These are phyloP conservation scores for Epistrophe grossulariae DNA, from an alignment of 2,888 invertebrate species.

Conservation along the genomic window DNA sequence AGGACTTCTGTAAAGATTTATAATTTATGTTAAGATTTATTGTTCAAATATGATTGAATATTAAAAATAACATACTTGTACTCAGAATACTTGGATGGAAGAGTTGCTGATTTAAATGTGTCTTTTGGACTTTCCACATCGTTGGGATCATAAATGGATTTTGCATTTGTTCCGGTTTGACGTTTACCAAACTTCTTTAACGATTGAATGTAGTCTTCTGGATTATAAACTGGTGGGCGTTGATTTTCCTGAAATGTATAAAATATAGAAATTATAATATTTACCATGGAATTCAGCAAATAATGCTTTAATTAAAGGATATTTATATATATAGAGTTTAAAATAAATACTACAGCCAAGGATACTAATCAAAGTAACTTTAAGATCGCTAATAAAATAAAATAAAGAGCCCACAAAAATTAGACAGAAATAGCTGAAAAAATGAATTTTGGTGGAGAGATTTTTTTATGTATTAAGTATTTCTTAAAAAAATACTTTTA, in stretches of 20 bases:
- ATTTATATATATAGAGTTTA: too few relatives aligned
- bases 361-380: too few relatives aligned
- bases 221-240: slow-evolving; percentile 94
- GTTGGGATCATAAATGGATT: slow-evolving; percentile 82
- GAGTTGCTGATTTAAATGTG: slow-evolving; percentile 81
- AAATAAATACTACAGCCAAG: too few relatives aligned
- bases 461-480: too few relatives aligned
- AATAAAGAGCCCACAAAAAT: too few relatives aligned
- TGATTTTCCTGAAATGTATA: slow-evolving; percentile 88
- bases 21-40: neutral
- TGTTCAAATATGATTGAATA: neutral
- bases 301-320: too few relatives aligned
- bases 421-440: too few relatives aligned
- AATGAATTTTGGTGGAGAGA: too few relatives aligned
- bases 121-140: slow-evolving; percentile 78
- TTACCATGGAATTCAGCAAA: neutral
- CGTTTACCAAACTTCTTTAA: slow-evolving; percentile 90
- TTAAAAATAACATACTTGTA: slow-evolving; percentile 80
- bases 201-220: slow-evolving; percentile 93
- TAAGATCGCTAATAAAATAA: too few relatives aligned
- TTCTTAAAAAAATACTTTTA: too few relatives aligned
- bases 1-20: slow-evolving; percentile 85
- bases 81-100: slow-evolving; percentile 82
- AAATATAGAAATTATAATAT: neutral
- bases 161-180: slow-evolving; percentile 79